Evolutionary conservation across 2,797 vertebrate species (phyloP).

Genomic region (Sphenodon punctatus): DNA sequence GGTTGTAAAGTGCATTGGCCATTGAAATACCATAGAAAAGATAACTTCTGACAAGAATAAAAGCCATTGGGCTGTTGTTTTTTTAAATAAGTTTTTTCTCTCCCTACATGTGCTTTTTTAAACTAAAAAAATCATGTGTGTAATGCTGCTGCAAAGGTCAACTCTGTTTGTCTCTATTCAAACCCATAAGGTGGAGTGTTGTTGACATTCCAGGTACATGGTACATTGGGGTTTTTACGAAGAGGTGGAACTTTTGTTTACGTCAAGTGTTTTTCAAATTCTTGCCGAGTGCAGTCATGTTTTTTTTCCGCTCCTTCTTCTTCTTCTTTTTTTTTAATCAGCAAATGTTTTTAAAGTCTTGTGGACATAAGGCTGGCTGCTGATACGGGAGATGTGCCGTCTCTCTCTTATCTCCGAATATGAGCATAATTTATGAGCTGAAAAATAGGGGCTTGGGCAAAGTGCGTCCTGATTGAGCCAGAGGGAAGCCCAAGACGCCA

Average conservation of each 20-base stretch:
- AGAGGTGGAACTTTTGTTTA: conserved; percentile 48
- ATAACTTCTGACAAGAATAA: too few species aligned
- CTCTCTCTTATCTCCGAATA: conserved; percentile 22
- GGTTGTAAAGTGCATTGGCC: too few species aligned
- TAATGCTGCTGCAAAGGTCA: background rate
- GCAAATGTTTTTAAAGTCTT: background rate
- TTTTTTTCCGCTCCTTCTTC: too few species aligned
- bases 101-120: too few species aligned
- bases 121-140: background rate
- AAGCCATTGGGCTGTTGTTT: too few species aligned
- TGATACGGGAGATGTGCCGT: conserved; percentile 13
- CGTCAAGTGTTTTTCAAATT: background rate
- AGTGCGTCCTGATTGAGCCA: background rate
- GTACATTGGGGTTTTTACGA: background rate
- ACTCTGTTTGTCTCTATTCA: conserved; percentile 36
- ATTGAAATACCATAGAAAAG: too few species aligned
- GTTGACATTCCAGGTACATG: conserved; percentile 11
- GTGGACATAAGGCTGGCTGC: conserved; percentile 11
- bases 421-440: conserved; percentile 18
- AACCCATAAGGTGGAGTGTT: conserved; percentile 35
- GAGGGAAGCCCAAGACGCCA: conserved; percentile 7
- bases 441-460: conserved; percentile 23
- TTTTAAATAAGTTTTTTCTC: too few species aligned
- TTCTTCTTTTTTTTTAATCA: too few species aligned
- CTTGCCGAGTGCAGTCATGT: conserved; percentile 34